A percentile compares a stretch with the other conserved stretches of the same genome.
These are phyloP conservation scores for Menura novaehollandiae DNA, from an alignment of 2,113 vertebrate species.

Conservation along the genomic window DNA sequence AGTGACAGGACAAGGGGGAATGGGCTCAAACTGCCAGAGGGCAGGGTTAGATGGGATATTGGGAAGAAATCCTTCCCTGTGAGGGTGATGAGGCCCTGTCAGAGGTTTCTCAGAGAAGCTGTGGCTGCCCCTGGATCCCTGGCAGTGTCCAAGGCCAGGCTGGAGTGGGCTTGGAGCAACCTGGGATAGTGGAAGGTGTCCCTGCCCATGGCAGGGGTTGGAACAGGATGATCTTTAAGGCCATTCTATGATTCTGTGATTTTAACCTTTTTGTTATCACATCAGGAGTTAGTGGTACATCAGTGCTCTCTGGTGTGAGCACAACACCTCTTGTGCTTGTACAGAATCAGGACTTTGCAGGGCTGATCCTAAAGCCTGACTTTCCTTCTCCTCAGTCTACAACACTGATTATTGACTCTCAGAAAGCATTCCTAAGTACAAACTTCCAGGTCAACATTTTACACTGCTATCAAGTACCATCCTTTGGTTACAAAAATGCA, in stretches of 20 bases:
- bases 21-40: background rate
- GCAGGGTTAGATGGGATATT: rapidly evolving
- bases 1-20: background rate
- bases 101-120: background rate
- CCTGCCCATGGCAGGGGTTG: background rate
- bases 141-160: background rate
- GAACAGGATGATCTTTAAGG: rapidly evolving
- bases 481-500: background rate
- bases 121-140: background rate
- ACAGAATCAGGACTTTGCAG: background rate
- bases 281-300: no score
- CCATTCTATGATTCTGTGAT: background rate
- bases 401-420: background rate
- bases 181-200: background rate
- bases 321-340: background rate
- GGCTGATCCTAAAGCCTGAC: background rate
- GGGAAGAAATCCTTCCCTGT: background rate
- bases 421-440: background rate
- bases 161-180: background rate
- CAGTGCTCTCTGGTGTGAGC: background rate
- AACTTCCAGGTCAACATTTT: background rate
- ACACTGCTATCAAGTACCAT: background rate
- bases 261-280: background rate
- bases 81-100: background rate
- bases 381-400: background rate